Evolutionary conservation across 2,113 vertebrate species (phyloP).

Genomic region (Leptosomus discolor): DNA sequence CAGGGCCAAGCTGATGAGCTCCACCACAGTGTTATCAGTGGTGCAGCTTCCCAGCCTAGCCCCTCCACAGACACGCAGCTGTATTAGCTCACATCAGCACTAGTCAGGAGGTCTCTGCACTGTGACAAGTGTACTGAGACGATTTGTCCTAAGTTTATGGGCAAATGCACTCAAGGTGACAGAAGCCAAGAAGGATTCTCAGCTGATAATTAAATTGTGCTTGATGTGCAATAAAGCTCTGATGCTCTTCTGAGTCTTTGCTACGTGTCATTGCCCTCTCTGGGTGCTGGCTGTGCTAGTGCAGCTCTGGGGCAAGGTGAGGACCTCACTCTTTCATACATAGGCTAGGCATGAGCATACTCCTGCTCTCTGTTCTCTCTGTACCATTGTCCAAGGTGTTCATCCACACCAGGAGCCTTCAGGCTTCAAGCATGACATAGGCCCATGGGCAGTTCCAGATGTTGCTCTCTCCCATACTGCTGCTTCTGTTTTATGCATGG

Average conservation of each 20-base stretch:
- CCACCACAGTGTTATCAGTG: rapidly evolving
- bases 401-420: background rate
- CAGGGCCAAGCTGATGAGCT: background rate
- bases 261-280: background rate
- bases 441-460: background rate
- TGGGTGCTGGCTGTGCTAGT: background rate
- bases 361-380: background rate
- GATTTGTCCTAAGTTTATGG: background rate
- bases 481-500: background rate
- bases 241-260: background rate
- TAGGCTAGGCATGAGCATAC: background rate
- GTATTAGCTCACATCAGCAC: background rate
- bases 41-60: background rate
- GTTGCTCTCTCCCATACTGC: background rate
- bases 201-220: background rate
- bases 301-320: background rate
- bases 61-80: rapidly evolving
- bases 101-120: background rate
- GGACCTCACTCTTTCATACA: background rate
- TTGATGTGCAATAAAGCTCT: background rate
- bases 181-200: background rate
- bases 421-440: background rate
- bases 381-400: background rate
- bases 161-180: background rate
- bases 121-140: background rate